Evolutionary conservation across 1,140 invertebrate genomes (phyloP).

Genomic region (Sycobia sp.): DNA sequence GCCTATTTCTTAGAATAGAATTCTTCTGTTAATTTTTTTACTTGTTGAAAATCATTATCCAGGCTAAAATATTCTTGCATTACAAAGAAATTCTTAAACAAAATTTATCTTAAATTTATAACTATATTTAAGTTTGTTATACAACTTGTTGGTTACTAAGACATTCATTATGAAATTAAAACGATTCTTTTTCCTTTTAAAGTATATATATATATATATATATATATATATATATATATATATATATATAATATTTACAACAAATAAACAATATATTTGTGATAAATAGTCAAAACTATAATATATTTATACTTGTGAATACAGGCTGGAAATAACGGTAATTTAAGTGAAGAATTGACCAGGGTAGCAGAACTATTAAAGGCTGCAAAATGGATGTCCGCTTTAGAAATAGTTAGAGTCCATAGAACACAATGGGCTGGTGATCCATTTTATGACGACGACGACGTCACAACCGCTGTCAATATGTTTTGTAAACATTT

Average conservation of each 20-base stretch:
- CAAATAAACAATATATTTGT: not conserved
- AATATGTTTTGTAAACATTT: conserved; percentile 75
- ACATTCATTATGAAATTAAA: too few species aligned
- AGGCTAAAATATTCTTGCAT: too few species aligned
- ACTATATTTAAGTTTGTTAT: not conserved
- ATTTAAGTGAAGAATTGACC: conserved; percentile 62
- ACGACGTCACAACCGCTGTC: conserved; percentile 71
- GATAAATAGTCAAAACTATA: not conserved
- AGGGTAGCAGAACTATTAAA: conserved; percentile 68
- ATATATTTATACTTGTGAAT: not conserved
- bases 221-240: not conserved
- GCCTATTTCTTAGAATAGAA: too few species aligned
- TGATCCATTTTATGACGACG: conserved; percentile 65
- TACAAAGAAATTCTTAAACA: too few species aligned
- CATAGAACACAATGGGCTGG: conserved; percentile 68
- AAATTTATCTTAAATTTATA: too few species aligned
- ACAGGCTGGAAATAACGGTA: conserved; percentile 18
- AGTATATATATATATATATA: not conserved
- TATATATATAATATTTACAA: too few species aligned
- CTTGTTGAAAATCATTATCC: too few species aligned
- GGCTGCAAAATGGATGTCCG: conserved; percentile 69
- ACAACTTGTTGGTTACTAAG: too few species aligned
- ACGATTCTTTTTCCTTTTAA: too few species aligned
- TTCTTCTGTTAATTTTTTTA: too few species aligned
- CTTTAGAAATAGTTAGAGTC: conserved; percentile 68